phyloP scores from a whole-genome alignment of 2,113 vertebrate species.

The Gavia stellata region DNA sequence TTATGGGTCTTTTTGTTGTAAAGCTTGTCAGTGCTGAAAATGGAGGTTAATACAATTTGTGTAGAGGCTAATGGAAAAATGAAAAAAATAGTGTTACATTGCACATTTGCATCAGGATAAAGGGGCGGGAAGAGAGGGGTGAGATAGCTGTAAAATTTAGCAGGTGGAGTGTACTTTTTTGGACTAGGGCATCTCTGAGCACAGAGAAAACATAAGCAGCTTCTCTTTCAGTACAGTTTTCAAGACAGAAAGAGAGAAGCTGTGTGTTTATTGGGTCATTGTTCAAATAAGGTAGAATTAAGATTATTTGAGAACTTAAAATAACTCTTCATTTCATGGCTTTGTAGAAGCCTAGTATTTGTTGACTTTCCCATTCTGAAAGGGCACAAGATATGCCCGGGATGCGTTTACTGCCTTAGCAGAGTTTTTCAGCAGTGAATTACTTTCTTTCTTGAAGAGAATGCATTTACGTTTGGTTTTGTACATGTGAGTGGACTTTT shows the following conservation, averaged over 20 bases:
- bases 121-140: neutral
- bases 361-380: neutral
- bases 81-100: neutral
- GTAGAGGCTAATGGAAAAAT: neutral
- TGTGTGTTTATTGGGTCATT: neutral
- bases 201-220: neutral
- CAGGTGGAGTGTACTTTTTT: neutral
- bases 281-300: conserved; percentile 20
- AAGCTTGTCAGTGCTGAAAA: neutral
- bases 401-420: neutral
- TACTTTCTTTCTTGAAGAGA: neutral
- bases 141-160: neutral
- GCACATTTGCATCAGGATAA: neutral
- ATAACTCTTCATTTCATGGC: neutral
- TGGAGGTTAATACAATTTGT: neutral
- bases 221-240: neutral
- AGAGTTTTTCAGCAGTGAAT: neutral
- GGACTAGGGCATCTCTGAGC: neutral
- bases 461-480: neutral
- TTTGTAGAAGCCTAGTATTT: neutral
- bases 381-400: neutral
- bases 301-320: conserved; percentile 8
- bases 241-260: neutral
- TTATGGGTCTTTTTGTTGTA: neutral
- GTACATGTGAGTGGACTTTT: neutral